Evolutionary conservation across 1,140 invertebrate species (phyloP).

Genomic region (Cecropterus lyciades): DNA sequence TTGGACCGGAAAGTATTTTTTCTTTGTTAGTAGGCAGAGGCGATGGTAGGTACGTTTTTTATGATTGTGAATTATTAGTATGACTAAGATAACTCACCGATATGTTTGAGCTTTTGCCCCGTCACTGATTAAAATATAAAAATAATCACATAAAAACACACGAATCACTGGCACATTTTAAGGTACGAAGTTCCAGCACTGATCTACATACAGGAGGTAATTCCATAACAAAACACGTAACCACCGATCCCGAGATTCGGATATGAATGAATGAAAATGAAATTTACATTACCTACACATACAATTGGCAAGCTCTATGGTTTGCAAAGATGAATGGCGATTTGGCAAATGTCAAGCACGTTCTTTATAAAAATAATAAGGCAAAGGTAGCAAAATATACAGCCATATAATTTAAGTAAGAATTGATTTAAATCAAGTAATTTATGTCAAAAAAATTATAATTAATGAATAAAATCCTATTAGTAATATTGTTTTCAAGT

Average conservation of each 20-base stretch:
- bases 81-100: slow-evolving; percentile 38
- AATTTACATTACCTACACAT: background rate
- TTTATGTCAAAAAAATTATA: no score
- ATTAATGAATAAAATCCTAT: no score
- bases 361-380: background rate
- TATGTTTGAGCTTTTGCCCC: slow-evolving; percentile 36
- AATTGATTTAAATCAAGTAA: no score
- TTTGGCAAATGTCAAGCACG: background rate
- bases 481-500: no score
- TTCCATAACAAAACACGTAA: slow-evolving; percentile 41
- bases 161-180: slow-evolving; percentile 43
- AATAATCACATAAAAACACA: slow-evolving; percentile 35
- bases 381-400: background rate
- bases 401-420: background rate
- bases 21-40: no score
- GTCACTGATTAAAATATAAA: slow-evolving; percentile 33
- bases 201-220: slow-evolving; percentile 39
- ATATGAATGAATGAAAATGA: slow-evolving; percentile 45
- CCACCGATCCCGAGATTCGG: slow-evolving; percentile 39
- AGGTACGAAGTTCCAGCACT: slow-evolving; percentile 29
- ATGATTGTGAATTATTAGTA: slow-evolving; percentile 5
- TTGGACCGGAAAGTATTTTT: no score
- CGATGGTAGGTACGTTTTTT: background rate
- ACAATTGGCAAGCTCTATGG: background rate
- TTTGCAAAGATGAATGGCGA: slow-evolving; percentile 1